A percentile compares a stretch with the other conserved stretches of the same genome.
Conservation (phyloP, 2,113 vertebrate species). For the zebrafish (Danio rerio) region GRCz12tu NC_133181.1:42144001-42144500, state of each 20-base stretch:
- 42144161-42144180: not conserved
- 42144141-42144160: not conserved
- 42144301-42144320: not conserved
- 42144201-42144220: not conserved
- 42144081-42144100: not conserved
- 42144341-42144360: not conserved
- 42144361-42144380: conserved; percentile 7
- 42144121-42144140: not conserved
- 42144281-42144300: not conserved
- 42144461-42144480: conserved; percentile 3
- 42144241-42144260: not conserved
- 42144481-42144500: conserved; percentile 30
- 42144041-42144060: not conserved
- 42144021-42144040: not conserved
- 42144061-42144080: not conserved
- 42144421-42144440: not conserved
- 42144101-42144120: not conserved
- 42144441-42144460: not conserved
- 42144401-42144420: not conserved
- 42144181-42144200: not conserved
- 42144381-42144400: not conserved
- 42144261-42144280: not conserved
- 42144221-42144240: not conserved
- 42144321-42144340: not conserved
- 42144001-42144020: too few relatives aligned